These are phyloP conservation scores for Hypotaenidia philippensis DNA, from an alignment of 2,797 vertebrate genomes.

Conservation along the genomic window DNA sequence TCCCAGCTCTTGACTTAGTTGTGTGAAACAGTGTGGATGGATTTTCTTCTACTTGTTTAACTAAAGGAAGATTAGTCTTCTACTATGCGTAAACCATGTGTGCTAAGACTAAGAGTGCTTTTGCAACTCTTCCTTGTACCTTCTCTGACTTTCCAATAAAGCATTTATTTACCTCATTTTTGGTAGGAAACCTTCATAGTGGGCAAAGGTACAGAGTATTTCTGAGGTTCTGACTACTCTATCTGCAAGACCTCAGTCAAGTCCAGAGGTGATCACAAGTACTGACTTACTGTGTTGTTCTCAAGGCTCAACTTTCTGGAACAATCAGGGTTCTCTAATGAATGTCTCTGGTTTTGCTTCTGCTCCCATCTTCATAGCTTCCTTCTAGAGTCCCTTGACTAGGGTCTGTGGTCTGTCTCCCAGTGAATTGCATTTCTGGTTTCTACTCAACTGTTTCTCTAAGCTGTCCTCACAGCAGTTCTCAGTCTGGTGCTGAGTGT, in stretches of 20 bases:
- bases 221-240: background rate
- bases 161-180: background rate
- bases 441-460: background rate
- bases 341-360: background rate
- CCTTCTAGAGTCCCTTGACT: background rate
- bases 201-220: background rate
- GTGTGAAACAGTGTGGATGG: background rate
- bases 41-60: background rate
- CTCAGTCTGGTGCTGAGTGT: background rate
- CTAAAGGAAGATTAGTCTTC: background rate
- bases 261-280: background rate
- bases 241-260: background rate
- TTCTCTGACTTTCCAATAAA: background rate
- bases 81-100: background rate
- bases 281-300: background rate
- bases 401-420: background rate
- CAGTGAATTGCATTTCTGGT: background rate
- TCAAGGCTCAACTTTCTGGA: background rate
- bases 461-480: background rate
- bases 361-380: background rate
- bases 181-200: background rate
- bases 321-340: background rate
- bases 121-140: background rate
- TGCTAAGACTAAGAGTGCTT: background rate
- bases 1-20: accelerated